Base-by-base conservation (phyloP, 30 jellyfish, hydroid and myxozoan genomes). In the Hydractinia echinata region DNA sequence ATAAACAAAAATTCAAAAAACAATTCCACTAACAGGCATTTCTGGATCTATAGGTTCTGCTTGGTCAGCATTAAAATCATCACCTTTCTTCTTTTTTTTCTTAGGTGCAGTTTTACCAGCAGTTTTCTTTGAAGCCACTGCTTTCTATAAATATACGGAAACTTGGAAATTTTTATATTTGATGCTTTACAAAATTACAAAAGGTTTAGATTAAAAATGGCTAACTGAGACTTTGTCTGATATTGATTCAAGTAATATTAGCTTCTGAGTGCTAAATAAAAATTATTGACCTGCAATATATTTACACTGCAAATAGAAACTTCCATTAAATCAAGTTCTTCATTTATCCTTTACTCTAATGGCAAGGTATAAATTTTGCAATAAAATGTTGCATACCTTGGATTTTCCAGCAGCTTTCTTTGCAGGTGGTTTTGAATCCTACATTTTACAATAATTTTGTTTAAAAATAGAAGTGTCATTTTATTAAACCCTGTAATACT, bases 31-130 rank as follows among this genome's bases (percentile, higher is more conserved):
- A 69, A 91, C 97, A 77, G 89, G 76, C 15, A 90, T 44, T 61
- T 90, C 97, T 49, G 76, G 84, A 30, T 90, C 97, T 10, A 86
- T 77, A 52, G 95, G 95, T 53, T 90, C 97, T 30, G 66, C 90
- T 15, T 60, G 89, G 55, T 90, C 97, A 10, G 77, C 94, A 13
- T 88, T 96, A 78, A 66, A 91, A 51, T 87, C 84, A 5, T 83
- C 88, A 21, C 95, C 95, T 66, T 91, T 91, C 88, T 85, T 85
- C 44, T 86, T 76, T 53, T 85, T 91, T 79, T 86, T 86, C 72
- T 48, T 51, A n/a, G 54, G 82, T 19, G 81, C 83, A 16, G 58
- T 68, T 52, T 56, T 67, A 4, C 82, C 83, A 73, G 74, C 81
- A 48, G 76, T 73, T 72, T 76, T 67, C 53, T 77, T 76, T 84